Conservation (phyloP, 1,140 invertebrate genomes). For the Lanistes nyassanus region DNA sequence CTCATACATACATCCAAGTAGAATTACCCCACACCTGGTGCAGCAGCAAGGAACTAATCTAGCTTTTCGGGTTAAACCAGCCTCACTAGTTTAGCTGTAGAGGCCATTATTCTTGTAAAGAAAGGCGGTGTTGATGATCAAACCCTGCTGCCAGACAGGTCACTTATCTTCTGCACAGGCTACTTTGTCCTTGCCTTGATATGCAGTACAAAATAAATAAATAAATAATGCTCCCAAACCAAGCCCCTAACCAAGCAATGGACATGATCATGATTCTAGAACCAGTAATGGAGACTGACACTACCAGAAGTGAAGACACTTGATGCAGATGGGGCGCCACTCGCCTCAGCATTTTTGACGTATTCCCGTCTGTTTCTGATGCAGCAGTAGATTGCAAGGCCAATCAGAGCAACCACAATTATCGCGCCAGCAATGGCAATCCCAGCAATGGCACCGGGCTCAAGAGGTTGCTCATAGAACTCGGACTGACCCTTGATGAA, state of each 20-base stretch:
- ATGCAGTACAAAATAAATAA: too few relatives aligned
- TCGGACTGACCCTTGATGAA: constrained; percentile 16
- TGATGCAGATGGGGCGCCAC: constrained; percentile 13
- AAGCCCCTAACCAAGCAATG: not conserved
- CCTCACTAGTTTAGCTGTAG: too few relatives aligned
- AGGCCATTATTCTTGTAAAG: too few relatives aligned
- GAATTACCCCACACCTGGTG: too few relatives aligned
- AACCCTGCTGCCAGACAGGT: too few relatives aligned
- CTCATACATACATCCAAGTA: too few relatives aligned
- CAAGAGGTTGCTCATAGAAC: constrained; percentile 19
- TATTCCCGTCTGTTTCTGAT: constrained; percentile 24
- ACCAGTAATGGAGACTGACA: constrained; percentile 6
- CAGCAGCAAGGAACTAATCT: too few relatives aligned
- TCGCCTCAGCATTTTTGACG: constrained; percentile 21
- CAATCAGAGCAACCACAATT: constrained; percentile 35
- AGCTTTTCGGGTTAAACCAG: too few relatives aligned
- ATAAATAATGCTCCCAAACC: too few relatives aligned
- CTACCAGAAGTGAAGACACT: constrained; percentile 36
- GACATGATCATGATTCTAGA: constrained; percentile 5
- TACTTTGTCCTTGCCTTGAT: too few relatives aligned
- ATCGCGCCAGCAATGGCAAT: constrained; percentile 36
- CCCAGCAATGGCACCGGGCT: constrained; percentile 33
- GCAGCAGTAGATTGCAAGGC: constrained; percentile 34
- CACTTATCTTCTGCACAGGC: too few relatives aligned
- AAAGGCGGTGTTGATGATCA: too few relatives aligned